These are phyloP conservation scores for Peromyscus polionotus DNA, from an alignment of 2,113 vertebrate genomes.

Conservation along the genomic window DNA sequence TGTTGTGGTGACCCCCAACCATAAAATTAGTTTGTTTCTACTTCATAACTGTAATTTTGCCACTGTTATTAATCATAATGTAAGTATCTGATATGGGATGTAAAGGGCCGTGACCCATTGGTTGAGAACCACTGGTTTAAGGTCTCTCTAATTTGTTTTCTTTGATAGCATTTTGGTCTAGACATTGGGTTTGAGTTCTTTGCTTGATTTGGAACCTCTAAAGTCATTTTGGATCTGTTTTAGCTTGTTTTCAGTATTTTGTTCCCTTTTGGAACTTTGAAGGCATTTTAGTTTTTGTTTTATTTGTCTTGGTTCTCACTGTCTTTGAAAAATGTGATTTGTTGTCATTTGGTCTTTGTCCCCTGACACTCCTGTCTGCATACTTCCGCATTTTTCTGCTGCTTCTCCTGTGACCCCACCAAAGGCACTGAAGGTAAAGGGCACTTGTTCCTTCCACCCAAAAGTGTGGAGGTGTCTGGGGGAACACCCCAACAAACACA, in stretches of 20 bases:
- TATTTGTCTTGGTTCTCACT: background rate
- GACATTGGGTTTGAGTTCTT: background rate
- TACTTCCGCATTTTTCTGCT: background rate
- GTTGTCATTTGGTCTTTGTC: background rate
- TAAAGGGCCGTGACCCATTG: background rate
- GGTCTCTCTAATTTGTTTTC: background rate
- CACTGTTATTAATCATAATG: background rate
- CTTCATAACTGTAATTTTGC: background rate
- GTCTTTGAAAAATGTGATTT: background rate
- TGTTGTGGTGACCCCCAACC: background rate
- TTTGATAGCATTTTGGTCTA: background rate
- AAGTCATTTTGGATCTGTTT: background rate
- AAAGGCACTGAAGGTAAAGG: background rate
- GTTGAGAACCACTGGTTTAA: background rate
- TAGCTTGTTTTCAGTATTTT: background rate
- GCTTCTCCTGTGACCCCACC: background rate
- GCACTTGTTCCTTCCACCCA: background rate
- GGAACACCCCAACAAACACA: background rate
- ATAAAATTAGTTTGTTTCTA: background rate
- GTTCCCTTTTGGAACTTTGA: background rate
- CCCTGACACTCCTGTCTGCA: background rate
- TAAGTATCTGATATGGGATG: background rate
- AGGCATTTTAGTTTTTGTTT: background rate
- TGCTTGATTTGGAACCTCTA: background rate
- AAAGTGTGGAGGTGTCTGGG: background rate